These are phyloP conservation scores for Archilochus colubris DNA, from an alignment of 2,113 vertebrate species.

Conservation along the genomic window DNA sequence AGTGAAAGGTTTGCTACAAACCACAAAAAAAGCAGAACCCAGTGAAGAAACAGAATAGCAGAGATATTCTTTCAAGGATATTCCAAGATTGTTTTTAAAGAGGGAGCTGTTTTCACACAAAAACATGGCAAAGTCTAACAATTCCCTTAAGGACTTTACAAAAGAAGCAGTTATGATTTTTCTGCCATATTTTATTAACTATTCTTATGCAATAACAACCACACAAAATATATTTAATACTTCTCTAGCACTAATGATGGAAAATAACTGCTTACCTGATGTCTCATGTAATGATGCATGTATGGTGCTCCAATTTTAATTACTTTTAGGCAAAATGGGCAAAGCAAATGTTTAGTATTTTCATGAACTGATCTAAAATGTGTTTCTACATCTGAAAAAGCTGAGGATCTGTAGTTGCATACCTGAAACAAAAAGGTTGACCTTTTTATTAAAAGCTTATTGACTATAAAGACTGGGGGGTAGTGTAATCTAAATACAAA, in stretches of 20 bases:
- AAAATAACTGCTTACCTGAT: conserved; percentile 85
- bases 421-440: conserved; percentile 79
- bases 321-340: conserved; percentile 98
- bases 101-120: neutral
- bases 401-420: conserved; percentile 93
- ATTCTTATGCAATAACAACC: neutral
- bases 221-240: neutral
- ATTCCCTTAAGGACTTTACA: neutral
- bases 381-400: conserved; percentile 93
- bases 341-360: conserved; percentile 95
- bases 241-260: neutral
- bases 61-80: neutral
- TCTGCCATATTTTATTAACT: neutral
- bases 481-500: neutral
- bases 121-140: neutral
- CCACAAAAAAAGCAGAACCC: neutral
- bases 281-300: conserved; percentile 98
- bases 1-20: neutral
- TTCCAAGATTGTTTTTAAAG: neutral
- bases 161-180: neutral
- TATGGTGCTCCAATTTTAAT: conserved; percentile 90
- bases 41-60: neutral
- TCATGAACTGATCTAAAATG: conserved; percentile 95
- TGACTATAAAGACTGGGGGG: neutral
- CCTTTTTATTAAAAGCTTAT: neutral